Percentiles rank a stretch among this genome's conserved stretches.
phyloP scores from a whole-genome alignment of 1,140 invertebrate genomes.

The Vollenhovia emeryi region DNA sequence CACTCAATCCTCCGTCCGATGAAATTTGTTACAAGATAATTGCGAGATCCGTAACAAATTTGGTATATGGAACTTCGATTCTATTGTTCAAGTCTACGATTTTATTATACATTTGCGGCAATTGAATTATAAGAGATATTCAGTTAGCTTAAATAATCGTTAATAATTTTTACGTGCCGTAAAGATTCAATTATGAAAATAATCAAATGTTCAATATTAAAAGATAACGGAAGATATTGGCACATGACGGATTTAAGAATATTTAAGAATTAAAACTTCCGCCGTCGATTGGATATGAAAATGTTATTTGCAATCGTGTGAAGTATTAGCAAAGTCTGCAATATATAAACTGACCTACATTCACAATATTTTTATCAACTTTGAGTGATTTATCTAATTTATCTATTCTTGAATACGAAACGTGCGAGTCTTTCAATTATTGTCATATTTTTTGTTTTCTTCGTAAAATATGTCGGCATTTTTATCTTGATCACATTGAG shows the following conservation, averaged over 20 bases:
- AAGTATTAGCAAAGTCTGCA: not conserved
- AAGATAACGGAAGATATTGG: not conserved
- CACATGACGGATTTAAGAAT: not conserved
- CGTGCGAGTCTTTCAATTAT: not conserved
- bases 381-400: not conserved
- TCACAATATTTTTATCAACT: not conserved
- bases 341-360: conserved; percentile 8
- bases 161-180: too few relatives aligned
- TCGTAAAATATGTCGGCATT: not conserved
- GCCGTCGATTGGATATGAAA: not conserved
- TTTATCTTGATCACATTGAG: not conserved
- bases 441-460: not conserved
- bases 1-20: not conserved
- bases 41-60: conserved; percentile 29
- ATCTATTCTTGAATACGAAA: not conserved
- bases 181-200: not conserved
- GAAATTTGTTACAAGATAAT: conserved; percentile 43
- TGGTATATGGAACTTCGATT: not conserved
- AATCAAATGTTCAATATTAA: not conserved
- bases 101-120: not conserved
- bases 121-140: not conserved
- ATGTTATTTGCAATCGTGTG: not conserved
- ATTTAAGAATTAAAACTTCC: not conserved
- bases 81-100: not conserved
- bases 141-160: not conserved